phyloP scores from a whole-genome alignment of 2,113 vertebrate genomes.

The cat (Felis catus) region DNA sequence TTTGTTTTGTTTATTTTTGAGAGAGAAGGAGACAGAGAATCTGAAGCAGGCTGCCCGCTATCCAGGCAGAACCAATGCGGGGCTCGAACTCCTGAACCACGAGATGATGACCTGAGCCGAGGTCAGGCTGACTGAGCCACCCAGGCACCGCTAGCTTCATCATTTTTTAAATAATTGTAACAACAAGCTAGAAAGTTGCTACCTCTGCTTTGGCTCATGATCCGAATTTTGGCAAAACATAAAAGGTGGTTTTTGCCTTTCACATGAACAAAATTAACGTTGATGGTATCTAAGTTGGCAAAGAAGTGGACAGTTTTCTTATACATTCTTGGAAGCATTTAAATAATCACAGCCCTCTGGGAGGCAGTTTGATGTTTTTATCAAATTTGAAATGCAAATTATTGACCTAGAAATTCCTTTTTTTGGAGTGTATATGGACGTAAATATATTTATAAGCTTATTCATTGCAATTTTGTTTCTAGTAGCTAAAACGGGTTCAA shows the following conservation, averaged over 20 bases:
- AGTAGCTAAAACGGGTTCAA: not conserved
- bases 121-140: too few species aligned
- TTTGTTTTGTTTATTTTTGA: too few species aligned
- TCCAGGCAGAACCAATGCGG: too few species aligned
- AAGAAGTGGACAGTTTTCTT: not conserved
- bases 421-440: not conserved
- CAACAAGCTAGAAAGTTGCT: not conserved
- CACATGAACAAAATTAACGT: not conserved
- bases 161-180: not conserved
- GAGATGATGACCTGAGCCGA: too few species aligned
- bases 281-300: not conserved
- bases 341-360: not conserved
- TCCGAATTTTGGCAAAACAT: not conserved
- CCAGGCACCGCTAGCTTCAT: not conserved
- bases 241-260: not conserved
- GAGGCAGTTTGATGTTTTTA: not conserved
- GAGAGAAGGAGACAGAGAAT: too few species aligned
- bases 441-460: not conserved
- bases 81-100: too few species aligned
- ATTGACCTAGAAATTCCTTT: not conserved
- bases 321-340: not conserved
- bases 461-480: slow-evolving; percentile 12
- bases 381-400: slow-evolving; percentile 41
- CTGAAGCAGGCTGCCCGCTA: too few species aligned
- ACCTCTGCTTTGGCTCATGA: not conserved